Conservation (phyloP, 2,888 invertebrate species). For the Diachrysia chrysitis region DNA sequence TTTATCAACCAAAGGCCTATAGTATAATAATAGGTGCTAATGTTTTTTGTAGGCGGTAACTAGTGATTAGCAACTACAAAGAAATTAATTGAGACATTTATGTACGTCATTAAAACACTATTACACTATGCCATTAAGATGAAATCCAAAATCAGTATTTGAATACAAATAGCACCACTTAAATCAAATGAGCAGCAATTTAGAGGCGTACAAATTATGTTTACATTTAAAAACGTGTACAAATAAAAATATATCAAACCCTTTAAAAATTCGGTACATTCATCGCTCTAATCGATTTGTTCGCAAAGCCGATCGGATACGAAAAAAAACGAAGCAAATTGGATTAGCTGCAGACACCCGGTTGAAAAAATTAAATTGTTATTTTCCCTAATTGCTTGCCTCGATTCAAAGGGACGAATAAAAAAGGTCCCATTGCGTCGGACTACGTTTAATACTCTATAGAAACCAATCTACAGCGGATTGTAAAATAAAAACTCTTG, state of each 20-base stretch:
- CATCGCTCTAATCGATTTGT: conserved; percentile 67
- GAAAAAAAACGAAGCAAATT: conserved; percentile 61
- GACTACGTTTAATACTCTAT: conserved; percentile 71
- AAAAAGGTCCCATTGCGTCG: conserved; percentile 62
- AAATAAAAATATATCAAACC: conserved; percentile 44
- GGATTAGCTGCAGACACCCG: conserved; percentile 64
- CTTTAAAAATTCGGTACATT: conserved; percentile 66
- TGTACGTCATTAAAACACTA: too few species aligned
- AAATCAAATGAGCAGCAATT: not conserved
- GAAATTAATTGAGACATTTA: too few species aligned
- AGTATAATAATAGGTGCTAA: too few species aligned
- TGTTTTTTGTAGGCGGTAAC: too few species aligned
- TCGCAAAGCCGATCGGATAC: conserved; percentile 58
- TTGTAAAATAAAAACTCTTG: conserved; percentile 66
- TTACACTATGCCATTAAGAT: too few species aligned
- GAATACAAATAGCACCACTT: not conserved
- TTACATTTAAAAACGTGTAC: conserved; percentile 16
- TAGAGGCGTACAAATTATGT: conserved; percentile 13
- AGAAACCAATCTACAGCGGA: conserved; percentile 71
- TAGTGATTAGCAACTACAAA: too few species aligned
- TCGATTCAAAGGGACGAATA: conserved; percentile 63
- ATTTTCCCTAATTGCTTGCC: conserved; percentile 77
- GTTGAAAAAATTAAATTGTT: conserved; percentile 73
- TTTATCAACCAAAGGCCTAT: too few species aligned
- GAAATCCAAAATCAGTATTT: not conserved